Conservation (phyloP, 2,797 vertebrate species). For the Glossophaga mutica region DNA sequence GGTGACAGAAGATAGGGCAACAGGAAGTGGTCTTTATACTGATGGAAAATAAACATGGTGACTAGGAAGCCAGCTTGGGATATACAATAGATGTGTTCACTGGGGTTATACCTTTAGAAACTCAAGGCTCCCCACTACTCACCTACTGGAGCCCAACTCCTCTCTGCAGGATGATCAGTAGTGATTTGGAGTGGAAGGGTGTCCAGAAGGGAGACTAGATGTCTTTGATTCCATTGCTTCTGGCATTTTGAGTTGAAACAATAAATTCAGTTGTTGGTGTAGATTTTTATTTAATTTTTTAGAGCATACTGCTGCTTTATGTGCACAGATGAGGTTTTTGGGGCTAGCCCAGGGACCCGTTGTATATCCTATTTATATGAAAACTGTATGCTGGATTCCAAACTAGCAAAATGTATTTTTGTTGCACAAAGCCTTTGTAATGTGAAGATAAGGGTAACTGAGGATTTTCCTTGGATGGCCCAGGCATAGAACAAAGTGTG, state of each 20-base stretch:
- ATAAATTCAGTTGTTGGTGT: not conserved
- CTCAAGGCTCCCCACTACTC: not conserved
- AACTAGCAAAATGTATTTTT: not conserved
- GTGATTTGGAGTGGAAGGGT: not conserved
- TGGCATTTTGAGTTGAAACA: not conserved
- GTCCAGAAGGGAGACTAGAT: not conserved
- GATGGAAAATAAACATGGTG: not conserved
- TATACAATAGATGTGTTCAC: rapidly evolving
- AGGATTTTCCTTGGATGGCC: not conserved
- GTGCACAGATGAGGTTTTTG: not conserved
- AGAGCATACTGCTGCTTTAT: not conserved
- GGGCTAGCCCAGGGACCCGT: not conserved
- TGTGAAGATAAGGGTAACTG: not conserved
- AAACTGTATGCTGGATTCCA: not conserved
- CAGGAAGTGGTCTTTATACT: rapidly evolving
- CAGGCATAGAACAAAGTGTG: not conserved
- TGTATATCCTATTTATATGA: not conserved
- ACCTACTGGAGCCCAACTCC: not conserved
- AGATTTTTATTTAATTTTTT: not conserved
- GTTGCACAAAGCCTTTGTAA: not conserved
- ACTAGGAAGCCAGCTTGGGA: not conserved
- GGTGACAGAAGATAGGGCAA: not conserved
- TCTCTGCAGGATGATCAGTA: not conserved
- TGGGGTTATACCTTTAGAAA: not conserved
- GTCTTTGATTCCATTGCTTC: not conserved